Conservation (phyloP, 2,113 vertebrate genomes). For the Puntigrus tetrazona region DNA sequence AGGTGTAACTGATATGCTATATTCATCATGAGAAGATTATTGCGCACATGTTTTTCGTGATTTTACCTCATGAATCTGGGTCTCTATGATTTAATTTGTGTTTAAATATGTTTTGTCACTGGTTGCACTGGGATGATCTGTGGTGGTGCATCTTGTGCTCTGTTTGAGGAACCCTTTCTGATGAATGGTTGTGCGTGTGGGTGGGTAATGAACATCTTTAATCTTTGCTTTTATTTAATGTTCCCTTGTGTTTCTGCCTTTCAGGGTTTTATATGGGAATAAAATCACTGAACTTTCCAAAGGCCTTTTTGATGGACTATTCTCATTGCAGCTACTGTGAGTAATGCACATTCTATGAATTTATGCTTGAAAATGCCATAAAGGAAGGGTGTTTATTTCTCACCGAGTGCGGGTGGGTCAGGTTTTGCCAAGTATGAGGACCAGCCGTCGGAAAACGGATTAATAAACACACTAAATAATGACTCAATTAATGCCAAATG, state of each 20-base stretch:
- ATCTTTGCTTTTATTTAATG: conserved; percentile 28
- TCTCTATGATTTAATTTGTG: not conserved
- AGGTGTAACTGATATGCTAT: not conserved
- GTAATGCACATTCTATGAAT: conserved; percentile 66
- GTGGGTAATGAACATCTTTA: conserved; percentile 40
- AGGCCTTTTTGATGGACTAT: conserved; percentile 93
- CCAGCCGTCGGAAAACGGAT: not conserved
- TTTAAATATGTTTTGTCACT: conserved; percentile 17
- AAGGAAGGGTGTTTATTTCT: not conserved
- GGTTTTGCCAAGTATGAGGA: not conserved
- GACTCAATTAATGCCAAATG: not conserved
- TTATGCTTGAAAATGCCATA: not conserved
- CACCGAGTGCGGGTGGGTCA: not conserved
- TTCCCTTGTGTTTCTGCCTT: conserved; percentile 46
- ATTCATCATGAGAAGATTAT: conserved; percentile 11
- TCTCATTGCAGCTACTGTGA: conserved; percentile 96
- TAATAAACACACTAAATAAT: not conserved
- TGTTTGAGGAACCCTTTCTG: not conserved
- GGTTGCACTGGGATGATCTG: not conserved
- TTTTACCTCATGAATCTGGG: not conserved
- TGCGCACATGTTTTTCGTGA: not conserved
- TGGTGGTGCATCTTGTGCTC: conserved; percentile 17
- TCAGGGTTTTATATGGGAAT: conserved; percentile 96
- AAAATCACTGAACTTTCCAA: conserved; percentile 99
- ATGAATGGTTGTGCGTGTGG: conserved; percentile 15